Evolutionary conservation across 1,140 invertebrate species (phyloP).

Genomic region (Manduca sexta): DNA sequence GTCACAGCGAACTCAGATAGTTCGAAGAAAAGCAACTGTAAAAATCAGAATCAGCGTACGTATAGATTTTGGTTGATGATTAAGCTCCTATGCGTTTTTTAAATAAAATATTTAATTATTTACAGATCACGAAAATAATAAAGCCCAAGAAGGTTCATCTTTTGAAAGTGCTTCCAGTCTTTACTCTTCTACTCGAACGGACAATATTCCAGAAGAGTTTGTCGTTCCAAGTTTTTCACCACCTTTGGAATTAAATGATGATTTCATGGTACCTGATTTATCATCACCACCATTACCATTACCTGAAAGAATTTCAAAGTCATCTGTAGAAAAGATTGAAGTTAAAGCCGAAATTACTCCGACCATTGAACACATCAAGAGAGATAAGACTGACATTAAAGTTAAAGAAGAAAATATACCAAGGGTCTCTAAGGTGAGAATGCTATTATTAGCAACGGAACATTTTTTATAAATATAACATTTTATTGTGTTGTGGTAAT

Average conservation of each 20-base stretch:
- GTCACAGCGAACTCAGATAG: conserved; percentile 89
- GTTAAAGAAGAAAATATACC: conserved; percentile 33
- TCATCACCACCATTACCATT: conserved; percentile 64
- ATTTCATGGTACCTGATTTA: conserved; percentile 67
- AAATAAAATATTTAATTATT: conserved; percentile 5
- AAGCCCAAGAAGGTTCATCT: conserved; percentile 80
- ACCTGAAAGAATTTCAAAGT: conserved; percentile 52
- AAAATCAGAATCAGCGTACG: conserved; percentile 63
- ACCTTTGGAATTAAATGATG: conserved; percentile 66
- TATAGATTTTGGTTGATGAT: conserved; percentile 9
- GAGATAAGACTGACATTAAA: conserved; percentile 66
- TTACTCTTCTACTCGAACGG: conserved; percentile 82
- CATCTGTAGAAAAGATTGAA: conserved; percentile 54
- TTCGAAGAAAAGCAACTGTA: conserved; percentile 71
- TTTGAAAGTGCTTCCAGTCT: conserved; percentile 87
- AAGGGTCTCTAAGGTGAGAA: conserved; percentile 42
- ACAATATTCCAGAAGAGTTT: conserved; percentile 75
- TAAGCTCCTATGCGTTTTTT: conserved; percentile 6
- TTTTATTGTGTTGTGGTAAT: background rate
- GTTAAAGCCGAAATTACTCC: conserved; percentile 58
- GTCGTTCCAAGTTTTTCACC: conserved; percentile 73
- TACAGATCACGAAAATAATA: conserved; percentile 66
- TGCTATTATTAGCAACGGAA: no score
- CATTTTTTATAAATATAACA: background rate
- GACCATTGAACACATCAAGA: conserved; percentile 43